Base-by-base conservation (phyloP, 2,113 vertebrate species). In the Phyllostomus discolor region DNA sequence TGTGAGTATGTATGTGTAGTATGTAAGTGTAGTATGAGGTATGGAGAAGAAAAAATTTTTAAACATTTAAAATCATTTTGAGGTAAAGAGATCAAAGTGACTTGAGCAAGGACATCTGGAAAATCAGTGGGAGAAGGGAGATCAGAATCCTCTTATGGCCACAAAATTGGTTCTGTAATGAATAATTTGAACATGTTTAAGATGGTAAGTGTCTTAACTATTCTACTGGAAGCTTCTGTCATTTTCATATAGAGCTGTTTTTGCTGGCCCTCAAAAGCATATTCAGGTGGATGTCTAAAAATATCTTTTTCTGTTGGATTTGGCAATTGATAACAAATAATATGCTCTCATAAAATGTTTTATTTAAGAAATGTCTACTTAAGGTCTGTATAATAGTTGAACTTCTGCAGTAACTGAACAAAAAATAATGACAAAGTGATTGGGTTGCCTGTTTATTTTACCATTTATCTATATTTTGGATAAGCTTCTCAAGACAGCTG, bases 251-350 rank as follows among this genome's bases (percentile, higher is more conserved):
- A 85, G 57, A 46, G 4, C 22, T 87, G 7, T 95, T 59, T 95
- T 84, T 95, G 43, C 17, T 78, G 17, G 62, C 88, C 54, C 43
- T 41, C 78, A 73, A 79, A 96, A 92, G 41, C 75, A 75, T 48
- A 31, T 90, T 76, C 76, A 88, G 57, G 52, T 95, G 35, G 22
- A 5, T 96, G 1, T 89, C 78, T 92, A 88, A 95, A 93, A 89
- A 69, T 92, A 20, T 38, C 38, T 86, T 92, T 82, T 46, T 83
- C 33, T 90, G n/a, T 85, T 64, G 50, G 16, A 88, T 90, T 83
- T 95, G 54, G 38, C 52, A 88, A 2, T 90, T 97, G 57, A n/a
- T 91, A 67, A 90, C 28, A 81, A 92, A 82, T 46, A 95, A 50
- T 88, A 70, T 54, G 57, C 38, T 85, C 28, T 90, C 62, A 90